phyloP scores from a whole-genome alignment of 2,797 vertebrate genomes.

The Pempheris klunzingeri region DNA sequence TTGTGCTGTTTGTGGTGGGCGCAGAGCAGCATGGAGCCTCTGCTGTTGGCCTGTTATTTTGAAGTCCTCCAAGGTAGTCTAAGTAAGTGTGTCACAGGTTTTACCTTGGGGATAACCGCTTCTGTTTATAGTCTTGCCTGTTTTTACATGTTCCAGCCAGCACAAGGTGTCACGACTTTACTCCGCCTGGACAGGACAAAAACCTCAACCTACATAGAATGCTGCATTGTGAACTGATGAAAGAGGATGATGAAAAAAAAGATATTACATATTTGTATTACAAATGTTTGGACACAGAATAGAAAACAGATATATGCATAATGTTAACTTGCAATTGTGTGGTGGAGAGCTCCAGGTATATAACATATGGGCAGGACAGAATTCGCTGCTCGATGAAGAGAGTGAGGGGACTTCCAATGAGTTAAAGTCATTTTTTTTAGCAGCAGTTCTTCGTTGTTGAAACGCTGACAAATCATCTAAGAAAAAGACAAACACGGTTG shows the following conservation, averaged over 20 bases:
- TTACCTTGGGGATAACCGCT: slow-evolving; percentile 40
- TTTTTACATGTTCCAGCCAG: slow-evolving; percentile 32
- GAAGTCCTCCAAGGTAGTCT: slow-evolving; percentile 16
- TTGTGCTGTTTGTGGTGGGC: not conserved
- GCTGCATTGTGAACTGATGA: slow-evolving; percentile 13
- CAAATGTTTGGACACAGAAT: not conserved
- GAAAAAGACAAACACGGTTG: slow-evolving; percentile 15
- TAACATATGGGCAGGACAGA: not conserved
- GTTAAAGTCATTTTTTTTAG: not conserved
- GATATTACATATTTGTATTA: not conserved
- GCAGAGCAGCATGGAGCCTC: slow-evolving; percentile 15
- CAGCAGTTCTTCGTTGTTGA: no score
- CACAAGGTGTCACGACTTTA: slow-evolving; percentile 25
- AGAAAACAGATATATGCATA: no score
- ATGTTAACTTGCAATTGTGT: not conserved
- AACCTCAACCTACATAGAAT: slow-evolving; percentile 40
- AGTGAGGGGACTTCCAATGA: slow-evolving; percentile 5
- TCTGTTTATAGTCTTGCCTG: slow-evolving; percentile 52
- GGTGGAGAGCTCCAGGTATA: not conserved
- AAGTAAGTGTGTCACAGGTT: slow-evolving; percentile 63
- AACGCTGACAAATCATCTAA: slow-evolving; percentile 14
- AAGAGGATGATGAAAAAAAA: no score
- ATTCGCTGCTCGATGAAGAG: slow-evolving; percentile 10
- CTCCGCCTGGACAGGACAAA: slow-evolving; percentile 36
- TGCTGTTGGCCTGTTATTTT: slow-evolving; percentile 39